A percentile compares a stretch with the other conserved stretches of the same genome.
These are phyloP conservation scores for Scrobipalpa costella DNA, from an alignment of 2,888 invertebrate genomes.

Conservation along the genomic window DNA sequence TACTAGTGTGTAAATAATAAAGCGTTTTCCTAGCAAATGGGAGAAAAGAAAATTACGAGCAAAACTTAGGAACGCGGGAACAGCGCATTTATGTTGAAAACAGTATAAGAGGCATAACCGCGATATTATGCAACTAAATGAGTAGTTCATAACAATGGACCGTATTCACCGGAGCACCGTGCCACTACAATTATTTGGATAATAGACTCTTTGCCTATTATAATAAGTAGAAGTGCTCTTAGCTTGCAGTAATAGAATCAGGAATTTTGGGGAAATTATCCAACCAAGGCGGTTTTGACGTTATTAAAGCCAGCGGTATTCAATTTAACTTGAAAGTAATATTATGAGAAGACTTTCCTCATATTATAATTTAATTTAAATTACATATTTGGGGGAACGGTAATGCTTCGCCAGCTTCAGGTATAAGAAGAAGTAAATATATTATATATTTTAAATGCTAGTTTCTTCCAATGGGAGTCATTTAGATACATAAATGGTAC, in stretches of 20 bases:
- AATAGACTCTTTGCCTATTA: constrained; percentile 17
- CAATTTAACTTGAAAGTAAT: neutral
- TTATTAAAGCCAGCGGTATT: constrained; percentile 1
- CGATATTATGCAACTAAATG: constrained; percentile 18
- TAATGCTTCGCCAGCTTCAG: no score
- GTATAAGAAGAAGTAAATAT: no score
- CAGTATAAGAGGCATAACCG: constrained; percentile 4
- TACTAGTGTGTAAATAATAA: no score
- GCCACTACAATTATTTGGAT: constrained; percentile 19
- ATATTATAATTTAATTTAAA: neutral
- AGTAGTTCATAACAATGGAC: constrained; percentile 8
- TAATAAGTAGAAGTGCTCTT: constrained; percentile 32
- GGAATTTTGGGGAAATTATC: constrained; percentile 15
- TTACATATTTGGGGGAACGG: neutral
- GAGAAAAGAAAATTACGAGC: neutral
- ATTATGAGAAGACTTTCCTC: neutral
- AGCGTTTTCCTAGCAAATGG: no score
- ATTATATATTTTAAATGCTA: no score
- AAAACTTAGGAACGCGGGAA: neutral
- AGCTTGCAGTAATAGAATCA: constrained; percentile 5
- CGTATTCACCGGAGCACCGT: constrained; percentile 11
- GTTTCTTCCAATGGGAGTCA: no score
- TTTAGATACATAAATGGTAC: no score
- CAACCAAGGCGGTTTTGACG: neutral
- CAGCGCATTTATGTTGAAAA: constrained; percentile 9